Percentiles rank a stretch among this genome's conserved stretches.
Conservation (phyloP, 2,888 invertebrate genomes). For the Octonoba sinensis region DNA sequence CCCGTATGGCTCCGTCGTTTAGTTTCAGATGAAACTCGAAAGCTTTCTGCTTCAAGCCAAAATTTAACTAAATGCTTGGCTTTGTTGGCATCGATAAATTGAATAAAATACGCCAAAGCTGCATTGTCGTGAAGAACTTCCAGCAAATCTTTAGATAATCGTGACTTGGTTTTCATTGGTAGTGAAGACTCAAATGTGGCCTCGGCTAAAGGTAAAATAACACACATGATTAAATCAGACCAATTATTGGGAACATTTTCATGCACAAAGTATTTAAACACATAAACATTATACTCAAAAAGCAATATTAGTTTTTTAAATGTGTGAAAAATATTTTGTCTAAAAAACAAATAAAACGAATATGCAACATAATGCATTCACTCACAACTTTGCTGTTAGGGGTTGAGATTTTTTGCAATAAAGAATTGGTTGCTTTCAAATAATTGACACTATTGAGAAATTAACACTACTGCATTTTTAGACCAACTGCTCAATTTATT, state of each 20-base stretch:
- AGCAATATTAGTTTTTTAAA: no score
- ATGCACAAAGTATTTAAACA: not conserved
- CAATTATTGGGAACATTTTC: not conserved
- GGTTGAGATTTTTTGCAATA: no score
- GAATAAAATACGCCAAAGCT: constrained; percentile 85
- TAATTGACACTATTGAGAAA: no score
- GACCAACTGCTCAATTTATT: no score
- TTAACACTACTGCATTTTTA: no score
- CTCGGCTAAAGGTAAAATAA: constrained; percentile 58
- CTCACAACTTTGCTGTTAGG: no score
- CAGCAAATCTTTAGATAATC: constrained; percentile 80
- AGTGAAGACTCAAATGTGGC: constrained; percentile 64
- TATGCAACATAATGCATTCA: no score
- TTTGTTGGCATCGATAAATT: constrained; percentile 83
- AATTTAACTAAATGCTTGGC: constrained; percentile 73
- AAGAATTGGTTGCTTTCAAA: no score
- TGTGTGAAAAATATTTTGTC: no score
- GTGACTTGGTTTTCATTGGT: constrained; percentile 67
- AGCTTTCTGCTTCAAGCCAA: constrained; percentile 74
- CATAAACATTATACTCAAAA: no score
- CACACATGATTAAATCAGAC: not conserved
- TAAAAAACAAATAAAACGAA: no score
- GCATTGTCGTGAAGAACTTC: constrained; percentile 84
- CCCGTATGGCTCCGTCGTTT: constrained; percentile 15
- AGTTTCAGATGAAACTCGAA: constrained; percentile 66